Base-by-base conservation (phyloP, 2,797 vertebrate species). In the Tinamus major region DNA sequence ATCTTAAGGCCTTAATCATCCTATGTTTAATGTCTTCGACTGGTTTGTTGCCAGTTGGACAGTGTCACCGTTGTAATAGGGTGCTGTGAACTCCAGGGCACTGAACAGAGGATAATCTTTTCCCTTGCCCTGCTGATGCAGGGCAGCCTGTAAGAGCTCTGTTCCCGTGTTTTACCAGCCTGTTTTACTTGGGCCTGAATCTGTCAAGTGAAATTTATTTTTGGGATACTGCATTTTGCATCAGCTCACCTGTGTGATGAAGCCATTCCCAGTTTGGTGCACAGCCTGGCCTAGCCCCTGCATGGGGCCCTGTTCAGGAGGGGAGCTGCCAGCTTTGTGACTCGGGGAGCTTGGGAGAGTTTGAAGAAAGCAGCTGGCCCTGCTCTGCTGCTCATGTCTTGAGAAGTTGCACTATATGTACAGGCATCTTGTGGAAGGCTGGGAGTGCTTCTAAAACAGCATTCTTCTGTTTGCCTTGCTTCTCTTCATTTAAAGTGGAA, bases 301-400 rank as follows among this genome's bases (percentile, higher is more conserved):
- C 2, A 0, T 26, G 8, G 16, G 19, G 7, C 9, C 3, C 24
- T 29, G n/a, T 1, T 58, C 59, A 39, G 3, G 0, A 17, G 4
- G 21, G 39, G 17, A 39, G 5, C 77, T 39, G 5, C 23, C 31
- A 10, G 6, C 13, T 42, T 14, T 0, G 8, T 24, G 42, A 53
- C 14, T 39, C 2, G 0, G 2, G 26, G 29, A 46, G 8, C 16
- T 42, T 6, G 24, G 21, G 9, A 19, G 44, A 19, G 67, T 48
- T n/a, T 10, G 33, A 44, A 74, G n/a, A 29, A 27, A 24, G 17
- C 3, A 27, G 20, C 23, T 70, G 75, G 9, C 42, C 17, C 0
- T 46, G 7, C 17, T 53, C 42, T 35, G 55, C 68, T 75, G 58
- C 61, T 44, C 21, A 18, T 31, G 16, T 19, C 7, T 62, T 37